Base-by-base conservation (phyloP, 2,888 invertebrate species). In the Limnephilus marmoratus region DNA sequence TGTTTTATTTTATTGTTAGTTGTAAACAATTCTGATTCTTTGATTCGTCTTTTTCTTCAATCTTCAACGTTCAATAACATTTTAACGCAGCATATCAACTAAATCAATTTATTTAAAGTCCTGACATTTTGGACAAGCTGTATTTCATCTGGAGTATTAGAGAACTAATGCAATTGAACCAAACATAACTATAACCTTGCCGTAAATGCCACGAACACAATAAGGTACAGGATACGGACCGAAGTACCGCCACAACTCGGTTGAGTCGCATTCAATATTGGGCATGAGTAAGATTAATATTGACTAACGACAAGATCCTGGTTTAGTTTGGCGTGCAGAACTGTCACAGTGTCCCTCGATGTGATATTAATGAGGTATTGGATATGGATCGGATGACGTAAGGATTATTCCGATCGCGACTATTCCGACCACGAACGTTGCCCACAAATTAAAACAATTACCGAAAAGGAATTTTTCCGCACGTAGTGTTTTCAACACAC, bases 281-380 rank as follows among this genome's bases (percentile, higher is more conserved):
- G 81, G 81, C 37, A 90, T 90, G 90, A 90, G 45, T 81, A 90
- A 90, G 90, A 90, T 90, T 90, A 90, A 90, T 90, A 90, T 90
- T 90, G 90, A 90, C 90, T 81, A 29, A 81, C 81, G 81, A 81
- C 81, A 90, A 81, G 81, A 81, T 81, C 90, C 90, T 37, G 37
- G 29, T 31, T 90, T 41, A 90, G 90, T 81, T 37, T 12, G 29
- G 53, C 87, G 87, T 31, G 87, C 68, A 53, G 87, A 53, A 88
- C 53, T 88, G 87, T 88, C 87, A 88, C 87, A 90, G 4, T 5
- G 81, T 90, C 81, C 80, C 37, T 86, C 86, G 86, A 86, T 86
- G 45, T 29, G 86, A 86, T 86, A 86, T 86, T 86, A 86, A 86
- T 86, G 86, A 68, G 68, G 68, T 24, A 5, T 68, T 68, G 24